These are phyloP conservation scores for Vireo altiloquus DNA, from an alignment of 2,113 vertebrate species.

Conservation along the genomic window DNA sequence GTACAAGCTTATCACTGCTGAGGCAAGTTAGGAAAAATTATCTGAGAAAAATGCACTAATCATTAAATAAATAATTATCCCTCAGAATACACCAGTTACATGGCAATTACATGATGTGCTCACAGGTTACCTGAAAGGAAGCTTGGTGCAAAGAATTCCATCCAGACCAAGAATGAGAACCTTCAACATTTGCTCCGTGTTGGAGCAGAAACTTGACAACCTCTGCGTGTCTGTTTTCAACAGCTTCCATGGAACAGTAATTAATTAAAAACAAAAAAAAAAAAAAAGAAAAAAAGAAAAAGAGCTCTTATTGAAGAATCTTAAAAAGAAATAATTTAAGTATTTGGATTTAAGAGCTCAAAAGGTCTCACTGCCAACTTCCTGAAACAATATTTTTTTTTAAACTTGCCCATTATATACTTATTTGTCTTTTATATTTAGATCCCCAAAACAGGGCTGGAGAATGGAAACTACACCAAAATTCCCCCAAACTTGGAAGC, in stretches of 20 bases:
- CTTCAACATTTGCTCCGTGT: conserved; percentile 79
- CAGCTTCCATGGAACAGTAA: conserved; percentile 68
- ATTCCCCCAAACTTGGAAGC: background rate
- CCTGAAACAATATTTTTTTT: background rate
- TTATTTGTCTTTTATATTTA: background rate
- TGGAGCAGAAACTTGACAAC: conserved; percentile 77
- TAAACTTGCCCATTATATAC: background rate
- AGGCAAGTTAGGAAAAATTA: conserved; percentile 2
- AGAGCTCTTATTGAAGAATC: background rate
- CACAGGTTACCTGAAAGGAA: conserved; percentile 78
- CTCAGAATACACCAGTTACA: conserved; percentile 36
- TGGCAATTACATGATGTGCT: conserved; percentile 3
- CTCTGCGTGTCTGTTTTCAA: conserved; percentile 73
- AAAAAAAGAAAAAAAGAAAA: background rate
- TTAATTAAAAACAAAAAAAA: background rate
- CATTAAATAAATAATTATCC: background rate
- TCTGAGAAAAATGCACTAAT: background rate
- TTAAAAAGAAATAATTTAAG: background rate
- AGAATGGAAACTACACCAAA: background rate
- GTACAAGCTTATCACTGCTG: background rate
- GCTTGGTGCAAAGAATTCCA: conserved; percentile 95
- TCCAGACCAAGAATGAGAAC: conserved; percentile 83
- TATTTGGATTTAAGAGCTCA: background rate
- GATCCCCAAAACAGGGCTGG: background rate
- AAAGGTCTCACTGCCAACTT: background rate